A percentile compares a stretch with the other conserved stretches of the same genome.
Evolutionary conservation across 2,113 vertebrate species (phyloP).

Genomic region (Bostrychus sinensis): DNA sequence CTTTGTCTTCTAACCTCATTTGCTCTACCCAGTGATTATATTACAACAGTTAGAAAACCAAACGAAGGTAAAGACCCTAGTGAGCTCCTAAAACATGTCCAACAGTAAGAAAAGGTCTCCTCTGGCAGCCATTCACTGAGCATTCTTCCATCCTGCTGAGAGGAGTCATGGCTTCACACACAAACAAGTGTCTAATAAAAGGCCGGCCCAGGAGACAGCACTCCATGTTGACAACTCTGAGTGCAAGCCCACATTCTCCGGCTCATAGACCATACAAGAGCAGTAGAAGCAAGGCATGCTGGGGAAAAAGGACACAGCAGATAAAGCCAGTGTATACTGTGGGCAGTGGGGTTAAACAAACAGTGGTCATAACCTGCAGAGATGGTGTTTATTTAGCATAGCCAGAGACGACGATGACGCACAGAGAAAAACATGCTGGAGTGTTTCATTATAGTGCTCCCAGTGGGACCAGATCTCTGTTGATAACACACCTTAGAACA

Average conservation of each 20-base stretch:
- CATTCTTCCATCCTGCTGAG: conserved; percentile 23
- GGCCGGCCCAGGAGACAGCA: conserved; percentile 7
- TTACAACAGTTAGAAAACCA: background rate
- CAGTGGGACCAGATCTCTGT: background rate
- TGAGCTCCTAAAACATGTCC: background rate
- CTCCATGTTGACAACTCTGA: conserved; percentile 3
- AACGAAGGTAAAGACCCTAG: background rate
- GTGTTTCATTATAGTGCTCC: conserved; percentile 45
- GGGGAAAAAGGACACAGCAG: conserved; percentile 2
- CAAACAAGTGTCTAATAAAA: conserved; percentile 21
- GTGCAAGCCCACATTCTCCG: conserved; percentile 5
- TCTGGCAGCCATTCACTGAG: conserved; percentile 19
- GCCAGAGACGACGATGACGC: conserved; percentile 5
- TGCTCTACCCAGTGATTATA: background rate
- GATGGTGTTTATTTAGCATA: conserved; percentile 26
- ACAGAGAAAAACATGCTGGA: conserved; percentile 33
- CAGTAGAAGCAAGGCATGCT: background rate
- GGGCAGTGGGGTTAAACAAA: conserved; percentile 33
- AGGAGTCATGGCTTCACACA: conserved; percentile 18
- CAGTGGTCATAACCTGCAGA: conserved; percentile 2
- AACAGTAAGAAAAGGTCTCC: background rate
- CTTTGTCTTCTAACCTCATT: background rate
- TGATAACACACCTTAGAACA: conserved; percentile 12
- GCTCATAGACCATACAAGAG: conserved; percentile 9
- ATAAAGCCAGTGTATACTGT: conserved; percentile 15